These are phyloP conservation scores for Scaptomyza tumidula DNA, from an alignment of 2,888 invertebrate genomes.

Conservation along the genomic window DNA sequence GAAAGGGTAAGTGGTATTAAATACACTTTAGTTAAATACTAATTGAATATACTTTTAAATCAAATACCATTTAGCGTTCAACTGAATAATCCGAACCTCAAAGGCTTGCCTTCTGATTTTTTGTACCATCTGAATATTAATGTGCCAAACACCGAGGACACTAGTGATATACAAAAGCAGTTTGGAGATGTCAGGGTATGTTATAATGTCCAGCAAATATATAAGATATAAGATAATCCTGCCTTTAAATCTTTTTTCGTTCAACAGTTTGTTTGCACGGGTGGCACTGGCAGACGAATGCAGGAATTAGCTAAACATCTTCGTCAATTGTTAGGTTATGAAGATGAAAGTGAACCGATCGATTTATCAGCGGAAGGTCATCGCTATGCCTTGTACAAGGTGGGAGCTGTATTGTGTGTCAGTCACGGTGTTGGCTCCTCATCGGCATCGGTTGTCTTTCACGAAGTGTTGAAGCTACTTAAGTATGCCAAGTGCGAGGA, in stretches of 20 bases:
- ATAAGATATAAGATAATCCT: background rate
- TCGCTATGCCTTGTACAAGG: constrained; percentile 97
- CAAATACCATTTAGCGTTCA: background rate
- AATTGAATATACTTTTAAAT: background rate
- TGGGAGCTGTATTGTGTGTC: constrained; percentile 85
- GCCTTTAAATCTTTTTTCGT: too few relatives aligned
- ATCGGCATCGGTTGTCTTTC: constrained; percentile 97
- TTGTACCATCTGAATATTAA: constrained; percentile 95
- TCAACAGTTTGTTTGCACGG: constrained; percentile 94
- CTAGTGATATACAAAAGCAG: constrained; percentile 93
- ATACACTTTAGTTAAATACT: background rate
- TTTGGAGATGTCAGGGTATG: constrained; percentile 96
- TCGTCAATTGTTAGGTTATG: constrained; percentile 91
- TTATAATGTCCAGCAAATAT: background rate
- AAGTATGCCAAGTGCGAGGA: constrained; percentile 94
- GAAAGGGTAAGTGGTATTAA: background rate
- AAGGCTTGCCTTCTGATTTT: constrained; percentile 86
- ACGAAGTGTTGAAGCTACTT: constrained; percentile 97
- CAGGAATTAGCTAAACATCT: constrained; percentile 93
- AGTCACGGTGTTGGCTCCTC: constrained; percentile 98
- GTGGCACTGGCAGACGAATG: constrained; percentile 96
- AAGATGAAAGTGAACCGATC: constrained; percentile 91
- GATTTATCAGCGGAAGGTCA: constrained; percentile 95
- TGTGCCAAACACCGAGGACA: constrained; percentile 89
- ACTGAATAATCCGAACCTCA: constrained; percentile 64